Evolutionary conservation across 2,888 invertebrate species (phyloP).

Genomic region (Epinotia nisella): DNA sequence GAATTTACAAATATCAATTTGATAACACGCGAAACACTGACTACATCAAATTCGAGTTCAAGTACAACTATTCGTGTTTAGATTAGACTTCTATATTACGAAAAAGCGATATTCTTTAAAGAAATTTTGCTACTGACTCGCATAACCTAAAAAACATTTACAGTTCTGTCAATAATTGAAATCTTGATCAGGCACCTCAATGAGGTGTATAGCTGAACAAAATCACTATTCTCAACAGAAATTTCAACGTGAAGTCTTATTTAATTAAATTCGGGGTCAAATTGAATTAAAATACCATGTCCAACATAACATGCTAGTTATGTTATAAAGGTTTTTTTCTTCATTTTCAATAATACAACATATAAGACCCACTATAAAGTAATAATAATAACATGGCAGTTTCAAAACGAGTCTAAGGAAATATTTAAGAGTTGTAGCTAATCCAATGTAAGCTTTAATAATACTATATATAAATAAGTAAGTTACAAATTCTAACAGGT

Average conservation of each 20-base stretch:
- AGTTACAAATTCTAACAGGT: constrained; percentile 1
- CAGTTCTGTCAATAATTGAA: neutral
- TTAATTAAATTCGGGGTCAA: neutral
- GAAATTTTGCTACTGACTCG: constrained; percentile 9
- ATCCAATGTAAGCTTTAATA: neutral
- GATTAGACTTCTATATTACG: constrained; percentile 17
- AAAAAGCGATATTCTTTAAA: neutral
- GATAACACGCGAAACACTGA: constrained; percentile 55
- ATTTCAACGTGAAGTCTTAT: neutral
- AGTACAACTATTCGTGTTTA: constrained; percentile 40
- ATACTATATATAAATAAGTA: neutral
- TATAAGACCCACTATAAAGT: neutral
- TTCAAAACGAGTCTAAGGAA: neutral
- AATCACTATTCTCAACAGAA: neutral
- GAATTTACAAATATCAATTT: constrained; percentile 57
- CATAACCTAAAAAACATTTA: neutral
- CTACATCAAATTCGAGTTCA: constrained; percentile 54
- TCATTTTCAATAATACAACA: neutral
- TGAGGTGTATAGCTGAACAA: constrained; percentile 12
- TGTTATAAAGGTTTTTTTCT: neutral
- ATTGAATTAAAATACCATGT: neutral
- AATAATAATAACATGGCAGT: neutral
- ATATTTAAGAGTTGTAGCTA: neutral
- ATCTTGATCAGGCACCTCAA: neutral
- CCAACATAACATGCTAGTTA: neutral